Base-by-base conservation (phyloP, 2,797 vertebrate genomes). In the Amphiprion clarkii region DNA sequence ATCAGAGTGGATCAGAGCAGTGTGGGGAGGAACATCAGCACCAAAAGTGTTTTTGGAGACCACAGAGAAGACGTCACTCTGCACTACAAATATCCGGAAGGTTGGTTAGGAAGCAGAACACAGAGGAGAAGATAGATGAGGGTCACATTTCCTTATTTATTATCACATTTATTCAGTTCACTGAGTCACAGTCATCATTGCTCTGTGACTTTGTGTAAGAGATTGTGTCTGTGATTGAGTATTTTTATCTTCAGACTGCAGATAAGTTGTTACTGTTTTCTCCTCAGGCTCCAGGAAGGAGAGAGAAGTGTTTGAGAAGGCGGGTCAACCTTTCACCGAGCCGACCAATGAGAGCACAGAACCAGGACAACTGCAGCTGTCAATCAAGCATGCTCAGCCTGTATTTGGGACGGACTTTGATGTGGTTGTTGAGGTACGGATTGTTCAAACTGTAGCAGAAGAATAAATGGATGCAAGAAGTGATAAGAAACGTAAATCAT, bases 31-130 rank as follows among this genome's bases (percentile, higher is more conserved):
- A 94, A 88, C 83, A 98, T 97, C 90, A 98, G 97, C 90, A 99
- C 98, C 64, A 99, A 99, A 85, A 96, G 96, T 0, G 91, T 96
- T 52, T 96, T 96, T 2, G 94, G 95, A 52, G 87, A 97, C 54
- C 21, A 73, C 33, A 96, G 96, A 65, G 90, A 97, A 72, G 97
- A 99, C 6, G 76, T 99, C 88, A 99, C 98, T 0, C 74, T 77
- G 0, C 87, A 94, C 16, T 99, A 99, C 88, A 99, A 99, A 90
- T 95, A 97, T 51, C 92, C 94, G 64, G 98, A 99, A 94, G 97
- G 98, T 99, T 5, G 68, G 80, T 63, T 23, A 0, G 13, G 53
- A 39, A 42, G 53, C 39, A 9, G 6, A 27, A 23, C 4, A 17
- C 19, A 33, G 3, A 55, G 6, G 63, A 56, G 23, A 11, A 21